phyloP scores from a whole-genome alignment of 2,797 vertebrate species.

The Poecile montanus region DNA sequence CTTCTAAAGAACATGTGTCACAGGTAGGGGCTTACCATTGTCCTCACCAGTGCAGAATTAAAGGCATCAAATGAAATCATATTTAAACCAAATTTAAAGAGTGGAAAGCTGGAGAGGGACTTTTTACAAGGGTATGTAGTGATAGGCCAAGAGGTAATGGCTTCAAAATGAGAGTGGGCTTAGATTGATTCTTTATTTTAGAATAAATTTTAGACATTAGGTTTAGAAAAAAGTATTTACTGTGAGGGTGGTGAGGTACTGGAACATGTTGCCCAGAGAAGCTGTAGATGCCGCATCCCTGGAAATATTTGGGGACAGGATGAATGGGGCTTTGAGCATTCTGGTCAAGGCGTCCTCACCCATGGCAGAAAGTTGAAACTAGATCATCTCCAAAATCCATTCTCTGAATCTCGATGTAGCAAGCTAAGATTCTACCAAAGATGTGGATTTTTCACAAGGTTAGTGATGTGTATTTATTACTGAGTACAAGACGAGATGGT shows the following conservation, averaged over 20 bases:
- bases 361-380: not conserved
- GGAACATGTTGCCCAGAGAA: not conserved
- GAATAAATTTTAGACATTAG: not conserved
- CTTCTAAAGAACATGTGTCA: not conserved
- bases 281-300: not conserved
- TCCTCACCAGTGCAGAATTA: not conserved
- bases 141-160: not conserved
- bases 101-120: not conserved
- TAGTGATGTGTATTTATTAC: not conserved
- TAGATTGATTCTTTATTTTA: not conserved
- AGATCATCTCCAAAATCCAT: not conserved
- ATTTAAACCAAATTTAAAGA: not conserved
- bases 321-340: not conserved
- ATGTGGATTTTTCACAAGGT: not conserved
- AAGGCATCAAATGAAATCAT: not conserved
- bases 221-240: not conserved
- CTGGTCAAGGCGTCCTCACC: not conserved
- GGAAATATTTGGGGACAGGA: not conserved
- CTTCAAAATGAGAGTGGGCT: not conserved
- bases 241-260: not conserved
- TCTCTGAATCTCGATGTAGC: not conserved
- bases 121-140: not conserved
- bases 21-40: not conserved
- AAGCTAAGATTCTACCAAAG: not conserved
- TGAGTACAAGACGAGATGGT: not conserved